These are phyloP conservation scores for Caenorhabditis japonica DNA, from an alignment of 2,888 invertebrate species.

Conservation along the genomic window DNA sequence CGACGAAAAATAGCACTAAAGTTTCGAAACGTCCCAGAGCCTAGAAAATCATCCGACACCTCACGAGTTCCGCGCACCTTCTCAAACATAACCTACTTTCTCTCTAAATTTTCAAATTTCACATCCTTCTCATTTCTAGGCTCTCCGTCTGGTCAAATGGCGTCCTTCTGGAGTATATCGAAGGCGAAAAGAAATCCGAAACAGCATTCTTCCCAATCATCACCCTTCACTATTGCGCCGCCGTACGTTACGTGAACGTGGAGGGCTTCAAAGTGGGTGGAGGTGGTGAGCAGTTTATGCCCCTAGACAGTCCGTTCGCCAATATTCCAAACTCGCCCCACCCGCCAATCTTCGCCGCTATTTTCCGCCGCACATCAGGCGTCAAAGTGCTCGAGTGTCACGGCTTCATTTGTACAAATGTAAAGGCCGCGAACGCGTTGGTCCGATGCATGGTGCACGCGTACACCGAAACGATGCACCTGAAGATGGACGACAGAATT, in stretches of 20 bases:
- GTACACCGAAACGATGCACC: constrained; percentile 92
- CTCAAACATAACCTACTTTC: no score
- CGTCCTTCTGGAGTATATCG: constrained; percentile 91
- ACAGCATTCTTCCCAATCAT: constrained; percentile 96
- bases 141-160: constrained; percentile 95
- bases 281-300: constrained; percentile 84
- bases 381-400: constrained; percentile 97
- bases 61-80: no score
- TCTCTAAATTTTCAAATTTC: no score
- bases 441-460: constrained; percentile 91
- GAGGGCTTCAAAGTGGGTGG: constrained; percentile 80
- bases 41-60: no score
- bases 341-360: constrained; percentile 96
- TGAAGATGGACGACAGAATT: constrained; percentile 72
- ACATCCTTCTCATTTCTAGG: constrained; percentile 38
- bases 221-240: constrained; percentile 94
- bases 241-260: constrained; percentile 87
- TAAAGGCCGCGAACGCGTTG: constrained; percentile 96
- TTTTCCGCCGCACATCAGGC: constrained; percentile 92
- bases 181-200: constrained; percentile 91
- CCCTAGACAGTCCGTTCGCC: constrained; percentile 95
- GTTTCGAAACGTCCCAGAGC: no score
- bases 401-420: constrained; percentile 95
- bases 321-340: constrained; percentile 91
- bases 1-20: no score